phyloP scores from a whole-genome alignment of 2,113 vertebrate species.

The Dryoscopus gambensis region DNA sequence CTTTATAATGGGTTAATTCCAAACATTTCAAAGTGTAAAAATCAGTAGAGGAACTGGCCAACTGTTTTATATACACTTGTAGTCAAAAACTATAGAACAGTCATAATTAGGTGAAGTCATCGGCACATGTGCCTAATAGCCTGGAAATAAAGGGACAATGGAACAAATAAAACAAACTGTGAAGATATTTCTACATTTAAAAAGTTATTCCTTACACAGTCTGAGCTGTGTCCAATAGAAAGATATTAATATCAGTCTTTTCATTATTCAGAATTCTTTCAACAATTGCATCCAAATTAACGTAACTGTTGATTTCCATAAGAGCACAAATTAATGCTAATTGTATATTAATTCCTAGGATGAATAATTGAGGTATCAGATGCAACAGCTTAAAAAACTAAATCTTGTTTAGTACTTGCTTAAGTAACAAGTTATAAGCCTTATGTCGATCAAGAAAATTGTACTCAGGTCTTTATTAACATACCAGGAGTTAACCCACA shows the following conservation, averaged over 20 bases:
- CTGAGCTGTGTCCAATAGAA: slow-evolving; percentile 43
- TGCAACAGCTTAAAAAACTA: slow-evolving; percentile 57
- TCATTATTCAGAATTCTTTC: slow-evolving; percentile 57
- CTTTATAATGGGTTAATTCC: background rate
- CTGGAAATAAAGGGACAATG: background rate
- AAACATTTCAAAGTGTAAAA: background rate
- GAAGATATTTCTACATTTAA: slow-evolving; percentile 16
- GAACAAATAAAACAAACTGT: slow-evolving; percentile 35
- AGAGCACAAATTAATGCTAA: slow-evolving; percentile 64
- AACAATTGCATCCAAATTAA: slow-evolving; percentile 53
- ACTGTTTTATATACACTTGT: background rate
- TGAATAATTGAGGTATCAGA: slow-evolving; percentile 73
- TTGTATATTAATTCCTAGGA: slow-evolving; percentile 72
- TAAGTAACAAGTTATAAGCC: slow-evolving; percentile 60
- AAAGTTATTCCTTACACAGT: slow-evolving; percentile 4
- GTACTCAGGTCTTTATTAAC: slow-evolving; percentile 68
- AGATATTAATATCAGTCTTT: slow-evolving; percentile 53
- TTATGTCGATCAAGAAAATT: slow-evolving; percentile 70
- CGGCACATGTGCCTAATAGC: background rate
- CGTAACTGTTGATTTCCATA: slow-evolving; percentile 65
- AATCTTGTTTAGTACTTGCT: slow-evolving; percentile 62
- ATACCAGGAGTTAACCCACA: slow-evolving; percentile 55
- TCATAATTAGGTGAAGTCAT: background rate
- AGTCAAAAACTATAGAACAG: background rate
- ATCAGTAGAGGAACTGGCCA: background rate